Evolutionary conservation across 2,888 invertebrate species (phyloP).

Genomic region (Phortica magna): DNA sequence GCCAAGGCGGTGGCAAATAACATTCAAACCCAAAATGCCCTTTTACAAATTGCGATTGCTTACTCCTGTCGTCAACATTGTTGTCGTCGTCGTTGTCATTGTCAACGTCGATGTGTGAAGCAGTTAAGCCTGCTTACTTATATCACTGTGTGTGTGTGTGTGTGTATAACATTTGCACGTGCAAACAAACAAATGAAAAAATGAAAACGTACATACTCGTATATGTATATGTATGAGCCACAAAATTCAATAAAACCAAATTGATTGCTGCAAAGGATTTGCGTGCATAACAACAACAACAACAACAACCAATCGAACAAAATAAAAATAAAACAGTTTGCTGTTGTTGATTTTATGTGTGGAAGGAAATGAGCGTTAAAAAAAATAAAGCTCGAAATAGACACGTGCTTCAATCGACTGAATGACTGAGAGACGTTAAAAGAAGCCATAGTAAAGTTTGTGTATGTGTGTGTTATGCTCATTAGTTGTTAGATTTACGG

Average conservation of each 20-base stretch:
- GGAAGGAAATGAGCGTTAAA: neutral
- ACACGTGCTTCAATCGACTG: neutral
- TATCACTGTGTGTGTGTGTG: neutral
- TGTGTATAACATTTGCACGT: neutral
- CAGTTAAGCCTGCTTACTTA: neutral
- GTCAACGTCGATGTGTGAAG: conserved; percentile 7
- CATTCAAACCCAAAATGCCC: conserved; percentile 57
- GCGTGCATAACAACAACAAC: conserved; percentile 59
- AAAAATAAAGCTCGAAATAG: neutral
- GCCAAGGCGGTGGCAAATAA: neutral
- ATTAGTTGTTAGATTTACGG: conserved; percentile 56
- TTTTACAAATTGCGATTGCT: conserved; percentile 51
- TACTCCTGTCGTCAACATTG: conserved; percentile 35
- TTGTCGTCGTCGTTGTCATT: conserved; percentile 2
- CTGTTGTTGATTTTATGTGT: neutral
- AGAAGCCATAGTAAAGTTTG: neutral
- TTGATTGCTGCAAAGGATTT: conserved; percentile 66
- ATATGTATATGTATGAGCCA: neutral
- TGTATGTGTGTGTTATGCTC: neutral
- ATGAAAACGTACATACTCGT: neutral
- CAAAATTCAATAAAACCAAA: conserved; percentile 69
- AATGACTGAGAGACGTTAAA: neutral
- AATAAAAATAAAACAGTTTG: neutral
- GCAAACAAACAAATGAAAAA: neutral
- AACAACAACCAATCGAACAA: conserved; percentile 40